These are phyloP conservation scores for Podilymbus podiceps DNA, from an alignment of 2,113 vertebrate genomes.

Conservation along the genomic window DNA sequence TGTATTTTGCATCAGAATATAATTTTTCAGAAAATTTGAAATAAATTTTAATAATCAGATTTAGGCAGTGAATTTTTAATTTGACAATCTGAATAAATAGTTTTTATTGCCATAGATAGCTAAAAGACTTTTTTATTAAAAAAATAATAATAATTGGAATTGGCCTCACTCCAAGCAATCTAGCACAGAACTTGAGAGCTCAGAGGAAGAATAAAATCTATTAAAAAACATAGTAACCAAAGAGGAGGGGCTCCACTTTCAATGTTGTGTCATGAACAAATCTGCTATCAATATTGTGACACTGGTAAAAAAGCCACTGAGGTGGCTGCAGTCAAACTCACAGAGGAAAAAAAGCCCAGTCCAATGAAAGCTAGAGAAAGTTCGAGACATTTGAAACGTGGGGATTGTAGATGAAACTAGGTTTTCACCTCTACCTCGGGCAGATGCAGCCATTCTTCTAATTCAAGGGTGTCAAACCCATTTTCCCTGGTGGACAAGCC, in stretches of 20 bases:
- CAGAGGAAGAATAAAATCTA: neutral
- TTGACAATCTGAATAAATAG: neutral
- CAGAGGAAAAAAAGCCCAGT: neutral
- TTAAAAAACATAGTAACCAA: neutral
- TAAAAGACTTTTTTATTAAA: neutral
- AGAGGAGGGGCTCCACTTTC: neutral
- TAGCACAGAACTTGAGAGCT: neutral
- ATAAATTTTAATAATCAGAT: neutral
- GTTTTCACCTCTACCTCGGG: neutral
- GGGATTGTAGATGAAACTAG: neutral
- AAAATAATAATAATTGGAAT: no score
- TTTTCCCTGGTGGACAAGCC: neutral
- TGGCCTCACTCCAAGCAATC: neutral
- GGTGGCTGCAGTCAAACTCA: neutral
- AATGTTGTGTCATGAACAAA: neutral
- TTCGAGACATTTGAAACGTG: neutral
- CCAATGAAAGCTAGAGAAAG: neutral
- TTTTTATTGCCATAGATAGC: neutral
- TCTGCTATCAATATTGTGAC: neutral
- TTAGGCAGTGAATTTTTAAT: neutral
- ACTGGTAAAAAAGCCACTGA: neutral
- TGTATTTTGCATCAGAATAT: neutral
- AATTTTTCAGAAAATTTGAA: neutral
- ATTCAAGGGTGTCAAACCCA: neutral
- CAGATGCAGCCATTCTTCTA: neutral